Percentiles rank a stretch among this genome's conserved stretches.
Conservation (phyloP, 2,113 vertebrate genomes). For the Laterallus jamaicensis region DNA sequence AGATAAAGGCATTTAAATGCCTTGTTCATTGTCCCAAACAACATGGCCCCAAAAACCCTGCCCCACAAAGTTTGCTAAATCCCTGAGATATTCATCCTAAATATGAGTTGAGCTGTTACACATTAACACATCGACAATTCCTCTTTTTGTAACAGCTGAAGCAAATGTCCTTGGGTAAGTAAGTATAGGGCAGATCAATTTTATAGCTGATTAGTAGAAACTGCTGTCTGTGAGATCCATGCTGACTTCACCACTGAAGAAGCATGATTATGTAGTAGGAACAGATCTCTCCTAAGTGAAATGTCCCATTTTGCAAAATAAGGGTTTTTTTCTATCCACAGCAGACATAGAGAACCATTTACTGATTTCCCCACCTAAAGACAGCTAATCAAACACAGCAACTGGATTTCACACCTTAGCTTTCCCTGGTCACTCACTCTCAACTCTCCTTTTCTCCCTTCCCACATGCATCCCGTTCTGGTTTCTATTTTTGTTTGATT, state of each 20-base stretch:
- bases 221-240: background rate
- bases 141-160: background rate
- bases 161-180: background rate
- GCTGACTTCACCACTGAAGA: background rate
- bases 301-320: background rate
- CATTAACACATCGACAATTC: background rate
- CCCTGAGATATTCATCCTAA: background rate
- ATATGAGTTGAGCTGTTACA: background rate
- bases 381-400: background rate
- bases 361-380: background rate
- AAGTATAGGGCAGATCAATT: background rate
- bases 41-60: background rate
- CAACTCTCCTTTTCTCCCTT: background rate
- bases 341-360: background rate
- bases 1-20: background rate
- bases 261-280: background rate
- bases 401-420: background rate
- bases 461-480: accelerated
- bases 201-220: background rate
- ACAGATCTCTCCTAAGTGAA: background rate
- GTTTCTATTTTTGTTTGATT: background rate
- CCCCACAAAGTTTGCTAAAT: background rate
- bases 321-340: background rate
- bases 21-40: background rate
- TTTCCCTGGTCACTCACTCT: background rate